Percentiles rank a stretch among this genome's conserved stretches.
These are phyloP conservation scores for Smithornis capensis DNA, from an alignment of 2,113 vertebrate species.

Conservation along the genomic window DNA sequence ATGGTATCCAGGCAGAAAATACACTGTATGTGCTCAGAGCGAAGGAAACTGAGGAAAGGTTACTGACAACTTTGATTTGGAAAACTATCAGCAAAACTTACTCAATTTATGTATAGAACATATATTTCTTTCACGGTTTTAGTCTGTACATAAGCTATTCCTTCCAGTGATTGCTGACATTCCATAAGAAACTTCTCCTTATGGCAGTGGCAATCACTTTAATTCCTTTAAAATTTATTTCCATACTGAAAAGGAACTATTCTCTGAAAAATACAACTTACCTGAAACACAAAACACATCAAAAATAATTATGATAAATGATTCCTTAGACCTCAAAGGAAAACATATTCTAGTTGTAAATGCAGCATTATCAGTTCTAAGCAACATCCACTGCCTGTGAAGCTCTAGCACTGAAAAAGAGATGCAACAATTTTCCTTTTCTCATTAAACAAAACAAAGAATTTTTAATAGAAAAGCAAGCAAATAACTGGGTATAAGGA, in stretches of 20 bases:
- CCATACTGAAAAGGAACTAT: background rate
- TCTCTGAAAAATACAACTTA: background rate
- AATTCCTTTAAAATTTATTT: background rate
- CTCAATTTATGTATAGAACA: background rate
- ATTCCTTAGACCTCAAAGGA: background rate
- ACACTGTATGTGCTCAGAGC: background rate
- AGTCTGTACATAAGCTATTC: background rate
- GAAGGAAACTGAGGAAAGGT: background rate
- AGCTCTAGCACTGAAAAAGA: background rate
- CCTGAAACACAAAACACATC: background rate
- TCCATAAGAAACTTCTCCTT: background rate
- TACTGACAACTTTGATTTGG: background rate
- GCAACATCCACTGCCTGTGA: background rate
- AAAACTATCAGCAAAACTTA: background rate
- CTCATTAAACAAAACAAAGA: background rate
- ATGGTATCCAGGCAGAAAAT: background rate
- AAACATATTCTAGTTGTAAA: background rate
- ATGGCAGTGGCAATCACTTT: background rate
- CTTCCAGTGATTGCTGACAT: background rate
- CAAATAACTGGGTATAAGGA: background rate
- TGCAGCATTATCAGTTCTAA: background rate
- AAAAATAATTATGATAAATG: constrained; percentile 14
- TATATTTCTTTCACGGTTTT: background rate
- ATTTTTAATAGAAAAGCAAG: background rate
- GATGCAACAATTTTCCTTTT: background rate